Evolutionary conservation across 1,140 invertebrate genomes (phyloP).

Genomic region (Drosophila murphyi): DNA sequence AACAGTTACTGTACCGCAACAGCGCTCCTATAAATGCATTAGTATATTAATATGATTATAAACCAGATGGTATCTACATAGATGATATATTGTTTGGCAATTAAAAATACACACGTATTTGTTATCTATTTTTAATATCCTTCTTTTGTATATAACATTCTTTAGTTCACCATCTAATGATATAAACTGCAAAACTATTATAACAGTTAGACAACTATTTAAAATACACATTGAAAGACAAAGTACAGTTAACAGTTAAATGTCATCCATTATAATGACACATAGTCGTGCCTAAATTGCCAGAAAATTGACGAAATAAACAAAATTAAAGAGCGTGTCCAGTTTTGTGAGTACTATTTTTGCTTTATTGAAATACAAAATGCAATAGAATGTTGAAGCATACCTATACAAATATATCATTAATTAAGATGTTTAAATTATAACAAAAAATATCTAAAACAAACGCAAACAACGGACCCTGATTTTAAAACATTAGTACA

Average conservation of each 20-base stretch:
- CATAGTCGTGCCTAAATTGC: conserved; percentile 38
- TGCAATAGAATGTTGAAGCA: conserved; percentile 22
- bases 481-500: not conserved
- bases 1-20: conserved; percentile 7
- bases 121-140: no score
- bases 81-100: no score
- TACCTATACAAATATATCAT: conserved; percentile 3
- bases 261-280: conserved; percentile 9
- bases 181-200: not conserved
- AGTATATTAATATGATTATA: conserved; percentile 1
- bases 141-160: not conserved
- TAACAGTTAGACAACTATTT: not conserved
- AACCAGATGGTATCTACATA: no score
- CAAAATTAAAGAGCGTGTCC: conserved; percentile 19
- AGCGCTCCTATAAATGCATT: not conserved
- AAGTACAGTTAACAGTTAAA: conserved; percentile 23
- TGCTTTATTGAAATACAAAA: conserved; percentile 38
- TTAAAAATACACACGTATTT: not conserved
- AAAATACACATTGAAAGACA: not conserved
- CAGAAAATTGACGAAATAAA: conserved; percentile 34
- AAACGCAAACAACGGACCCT: not conserved
- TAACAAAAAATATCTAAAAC: not conserved
- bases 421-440: conserved; percentile 2
- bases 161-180: not conserved
- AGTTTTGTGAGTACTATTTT: conserved; percentile 11